Base-by-base conservation (phyloP, 2,113 vertebrate genomes). In the Melanerpes aurifrons region DNA sequence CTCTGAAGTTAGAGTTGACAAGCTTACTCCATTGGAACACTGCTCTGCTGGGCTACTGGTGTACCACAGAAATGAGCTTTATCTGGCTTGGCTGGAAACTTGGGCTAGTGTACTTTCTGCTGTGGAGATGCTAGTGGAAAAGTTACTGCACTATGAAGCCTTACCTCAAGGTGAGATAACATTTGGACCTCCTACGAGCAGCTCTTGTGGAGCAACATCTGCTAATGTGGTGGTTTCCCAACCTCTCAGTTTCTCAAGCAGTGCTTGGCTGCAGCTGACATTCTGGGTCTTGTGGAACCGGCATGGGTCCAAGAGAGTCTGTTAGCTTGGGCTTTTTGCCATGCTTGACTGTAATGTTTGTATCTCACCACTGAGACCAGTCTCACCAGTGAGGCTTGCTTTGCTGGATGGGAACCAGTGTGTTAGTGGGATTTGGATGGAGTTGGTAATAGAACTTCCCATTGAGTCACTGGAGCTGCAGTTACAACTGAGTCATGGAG, bases 141-240 rank as follows among this genome's bases (percentile, higher is more conserved):
- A 81, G 57, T 21, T 81, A 32, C 70, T 72, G 74, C 31, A 31
- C 89, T 79, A 45, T 76, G 82, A 89, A 92, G 87, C 59, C 35
- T 87, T 79, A 87, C 94, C 91, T 96, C 82, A 86, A 96, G 69
- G 88, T 81, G 80, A 94, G 92, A 96, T 96, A 95, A 93, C 92
- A 62, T 69, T 96, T 75, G 96, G 90, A 90, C 96, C 96, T 96
- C 93, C 93, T 96, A 93, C 72, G 68, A 90, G 88, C 82, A 78
- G 16, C 82, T 71, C 92, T 83, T 88, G 92, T 81, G 92, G 82
- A 92, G 93, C 90, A 95, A 86, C 92, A 94, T 95, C 92, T 94
- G 82, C 93, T 93, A 95, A 93, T 92, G 90, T 74, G 83, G 90
- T 95, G 93, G 96, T 96, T 96, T 96, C 92, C 93, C 92, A 95